A percentile compares a stretch with the other conserved stretches of the same genome.
phyloP scores from a whole-genome alignment of 2,888 invertebrate species.

The Helleia helle region DNA sequence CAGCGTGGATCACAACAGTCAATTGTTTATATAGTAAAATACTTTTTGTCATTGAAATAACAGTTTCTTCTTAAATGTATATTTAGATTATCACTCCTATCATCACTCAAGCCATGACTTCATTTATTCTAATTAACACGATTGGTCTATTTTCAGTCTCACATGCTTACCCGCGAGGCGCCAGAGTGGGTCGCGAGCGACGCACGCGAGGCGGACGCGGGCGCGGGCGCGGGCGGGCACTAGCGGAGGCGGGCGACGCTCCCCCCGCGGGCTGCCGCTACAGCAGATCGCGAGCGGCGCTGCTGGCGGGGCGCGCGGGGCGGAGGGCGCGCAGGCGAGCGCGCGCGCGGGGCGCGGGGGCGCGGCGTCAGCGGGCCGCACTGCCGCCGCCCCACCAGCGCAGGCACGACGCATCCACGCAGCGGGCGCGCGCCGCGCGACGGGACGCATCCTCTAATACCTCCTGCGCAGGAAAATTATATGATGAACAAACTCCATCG shows the following conservation, averaged over 20 bases:
- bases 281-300: constrained; percentile 32
- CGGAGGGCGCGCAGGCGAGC: constrained; percentile 34
- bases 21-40: too few species aligned
- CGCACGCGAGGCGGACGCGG: neutral
- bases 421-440: constrained; percentile 87
- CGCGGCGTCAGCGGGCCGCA: constrained; percentile 29
- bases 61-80: too few species aligned
- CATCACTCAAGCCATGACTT: too few species aligned
- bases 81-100: too few species aligned
- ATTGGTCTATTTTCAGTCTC: too few species aligned
- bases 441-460: constrained; percentile 94
- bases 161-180: neutral
- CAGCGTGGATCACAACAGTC: too few species aligned
- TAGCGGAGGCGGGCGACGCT: constrained; percentile 10
- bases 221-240: neutral
- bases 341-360: constrained; percentile 22
- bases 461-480: constrained; percentile 74
- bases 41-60: too few species aligned
- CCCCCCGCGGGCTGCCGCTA: constrained; percentile 21
- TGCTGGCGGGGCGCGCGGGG: constrained; percentile 25
- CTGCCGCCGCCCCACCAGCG: constrained; percentile 80
- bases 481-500: too few species aligned
- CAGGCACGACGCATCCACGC: constrained; percentile 90
- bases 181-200: neutral
- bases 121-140: too few species aligned